Evolutionary conservation across 2,797 vertebrate species (phyloP), one percentile per base, ranked within the genome.

Genomic region (Chanos chanos): DNA sequence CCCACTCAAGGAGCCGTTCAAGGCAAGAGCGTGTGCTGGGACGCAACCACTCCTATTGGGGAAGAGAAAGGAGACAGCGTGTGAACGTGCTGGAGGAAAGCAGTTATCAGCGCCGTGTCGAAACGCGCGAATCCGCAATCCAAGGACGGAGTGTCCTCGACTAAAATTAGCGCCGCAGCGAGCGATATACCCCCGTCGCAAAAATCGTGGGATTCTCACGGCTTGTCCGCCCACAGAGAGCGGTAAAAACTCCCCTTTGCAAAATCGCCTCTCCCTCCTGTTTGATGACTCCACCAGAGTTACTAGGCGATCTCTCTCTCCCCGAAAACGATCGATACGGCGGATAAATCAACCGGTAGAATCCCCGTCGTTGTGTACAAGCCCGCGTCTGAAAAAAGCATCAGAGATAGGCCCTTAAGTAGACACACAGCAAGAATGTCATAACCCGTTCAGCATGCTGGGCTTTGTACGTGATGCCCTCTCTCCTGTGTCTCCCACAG

Each of bases 331-430:
- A n/a, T n/a, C n/a, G n/a, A 34, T 28, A 48, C 18, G 41, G 52
- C 66, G 63, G 48, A 68, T 66, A 47, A 67, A 60, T 67, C 50
- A 41, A 25, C 39, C 39, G 16, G 52, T 33, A 36, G 51, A 64
- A 43, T 66, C 67, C 71, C 58, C 58, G 72, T 50, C 64, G 45
- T 51, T 18, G 21, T 56, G 53, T 37, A 58, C 59, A 36, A 55
- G 56, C 34, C 39, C 55, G 39, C 53, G 59, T 70, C 77, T 83
- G 77, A 68, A 61, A 75, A 76, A 76, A 9, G 53, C 60, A 67
- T 81, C 61, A 75, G 53, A 33, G 33, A 43, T n/a, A 45, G 31
- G 64, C 52, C 60, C 58, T 66, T 16, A 44, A 33, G 49, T 45
- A 48, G 37, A 5, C 65, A 61, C 68, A 47, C 48, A 36, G 48